These are phyloP conservation scores for Notolabrus celidotus DNA, from an alignment of 2,797 vertebrate genomes.

Conservation along the genomic window DNA sequence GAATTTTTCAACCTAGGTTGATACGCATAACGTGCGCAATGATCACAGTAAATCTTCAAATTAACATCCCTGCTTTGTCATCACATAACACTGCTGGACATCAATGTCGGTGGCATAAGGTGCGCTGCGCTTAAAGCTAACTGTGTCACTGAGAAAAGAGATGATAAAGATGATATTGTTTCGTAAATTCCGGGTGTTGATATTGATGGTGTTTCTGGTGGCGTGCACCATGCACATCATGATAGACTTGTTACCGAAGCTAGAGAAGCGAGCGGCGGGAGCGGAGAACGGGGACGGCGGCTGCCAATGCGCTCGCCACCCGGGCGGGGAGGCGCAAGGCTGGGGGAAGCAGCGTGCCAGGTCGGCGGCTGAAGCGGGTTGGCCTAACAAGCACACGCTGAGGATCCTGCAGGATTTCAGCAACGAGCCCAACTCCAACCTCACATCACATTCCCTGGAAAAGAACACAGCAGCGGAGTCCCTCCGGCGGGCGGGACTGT, in stretches of 20 bases:
- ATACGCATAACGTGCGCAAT: constrained; percentile 53
- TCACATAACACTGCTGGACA: constrained; percentile 58
- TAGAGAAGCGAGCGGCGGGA: constrained; percentile 88
- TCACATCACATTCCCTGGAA: constrained; percentile 90
- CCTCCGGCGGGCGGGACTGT: constrained; percentile 55
- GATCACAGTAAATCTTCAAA: constrained; percentile 58
- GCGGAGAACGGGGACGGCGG: constrained; percentile 80
- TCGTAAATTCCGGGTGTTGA: constrained; percentile 92
- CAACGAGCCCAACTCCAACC: constrained; percentile 93
- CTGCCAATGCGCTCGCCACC: constrained; percentile 89
- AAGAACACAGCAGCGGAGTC: constrained; percentile 80
- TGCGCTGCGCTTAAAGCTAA: constrained; percentile 52
- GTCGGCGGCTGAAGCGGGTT: constrained; percentile 83
- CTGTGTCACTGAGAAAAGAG: constrained; percentile 3
- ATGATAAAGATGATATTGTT: constrained; percentile 90
- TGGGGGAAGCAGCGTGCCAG: constrained; percentile 84
- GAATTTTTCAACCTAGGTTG: constrained; percentile 58
- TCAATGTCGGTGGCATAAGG: constrained; percentile 60
- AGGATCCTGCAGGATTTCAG: constrained; percentile 95
- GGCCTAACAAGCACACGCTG: constrained; percentile 95
- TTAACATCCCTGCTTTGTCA: constrained; percentile 60
- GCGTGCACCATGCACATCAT: constrained; percentile 97
- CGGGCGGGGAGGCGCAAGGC: constrained; percentile 82
- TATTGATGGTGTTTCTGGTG: constrained; percentile 92
- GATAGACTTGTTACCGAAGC: constrained; percentile 93